These are phyloP conservation scores for Rhyacophila evoluta DNA, from an alignment of 2,888 invertebrate species.

Conservation along the genomic window DNA sequence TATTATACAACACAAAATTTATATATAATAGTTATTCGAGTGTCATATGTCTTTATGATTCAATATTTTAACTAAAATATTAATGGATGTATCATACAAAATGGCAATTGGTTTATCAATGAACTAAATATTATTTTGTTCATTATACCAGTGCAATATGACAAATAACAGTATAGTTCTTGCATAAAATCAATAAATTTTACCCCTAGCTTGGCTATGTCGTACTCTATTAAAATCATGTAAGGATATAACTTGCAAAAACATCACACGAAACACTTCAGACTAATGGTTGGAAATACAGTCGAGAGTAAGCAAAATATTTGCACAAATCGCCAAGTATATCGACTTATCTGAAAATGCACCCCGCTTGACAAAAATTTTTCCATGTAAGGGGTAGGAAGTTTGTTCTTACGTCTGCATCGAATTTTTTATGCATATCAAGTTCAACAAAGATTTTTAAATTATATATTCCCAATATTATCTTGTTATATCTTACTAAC, in stretches of 20 bases:
- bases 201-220: background rate
- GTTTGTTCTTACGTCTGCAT: constrained; percentile 7
- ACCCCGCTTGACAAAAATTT: background rate
- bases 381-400: constrained; percentile 23
- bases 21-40: too few relatives aligned
- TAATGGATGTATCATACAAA: too few relatives aligned
- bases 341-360: constrained; percentile 27
- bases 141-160: too few relatives aligned
- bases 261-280: constrained; percentile 49
- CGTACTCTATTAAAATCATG: constrained; percentile 23
- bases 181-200: background rate
- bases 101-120: too few relatives aligned
- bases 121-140: too few relatives aligned
- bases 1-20: too few relatives aligned
- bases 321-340: constrained; percentile 40
- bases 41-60: too few relatives aligned
- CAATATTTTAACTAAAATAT: too few relatives aligned
- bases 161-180: background rate
- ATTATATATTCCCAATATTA: too few relatives aligned
- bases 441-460: too few relatives aligned
- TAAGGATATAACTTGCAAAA: constrained; percentile 32
- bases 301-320: constrained; percentile 51
- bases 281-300: constrained; percentile 49
- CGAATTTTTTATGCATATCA: background rate
- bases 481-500: too few relatives aligned